Percentiles rank a stretch among this genome's conserved stretches.
Conservation (phyloP, 2,797 vertebrate species). For the Phrynocephalus forsythii region DNA sequence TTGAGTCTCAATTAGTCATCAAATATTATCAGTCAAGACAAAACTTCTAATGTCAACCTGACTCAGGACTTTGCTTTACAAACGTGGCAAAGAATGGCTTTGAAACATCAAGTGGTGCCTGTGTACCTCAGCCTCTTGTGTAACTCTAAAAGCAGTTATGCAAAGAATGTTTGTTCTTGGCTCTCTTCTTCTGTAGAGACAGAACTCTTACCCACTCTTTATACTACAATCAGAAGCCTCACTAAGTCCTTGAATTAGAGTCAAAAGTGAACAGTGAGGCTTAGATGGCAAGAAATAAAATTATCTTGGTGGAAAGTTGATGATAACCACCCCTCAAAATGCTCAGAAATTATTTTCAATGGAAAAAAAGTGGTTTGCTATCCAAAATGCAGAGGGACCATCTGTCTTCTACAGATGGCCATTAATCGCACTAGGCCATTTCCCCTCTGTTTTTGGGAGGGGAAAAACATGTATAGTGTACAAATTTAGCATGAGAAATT, state of each 20-base stretch:
- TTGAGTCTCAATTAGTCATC: background rate
- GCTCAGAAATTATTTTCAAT: conserved; percentile 4
- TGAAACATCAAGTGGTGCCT: background rate
- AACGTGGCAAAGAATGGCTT: background rate
- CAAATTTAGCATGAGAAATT: conserved; percentile 3
- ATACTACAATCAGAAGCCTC: too few relatives aligned
- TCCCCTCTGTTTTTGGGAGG: conserved; percentile 9
- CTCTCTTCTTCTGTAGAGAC: background rate
- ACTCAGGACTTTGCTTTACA: too few relatives aligned
- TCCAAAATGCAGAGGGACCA: conserved; percentile 10
- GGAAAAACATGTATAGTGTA: background rate
- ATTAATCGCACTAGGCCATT: conserved; percentile 5
- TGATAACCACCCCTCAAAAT: background rate
- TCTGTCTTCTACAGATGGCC: conserved; percentile 19
- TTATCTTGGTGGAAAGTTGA: background rate
- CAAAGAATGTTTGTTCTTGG: background rate
- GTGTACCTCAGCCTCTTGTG: background rate
- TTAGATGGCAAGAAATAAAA: background rate
- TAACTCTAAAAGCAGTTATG: background rate
- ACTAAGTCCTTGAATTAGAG: background rate
- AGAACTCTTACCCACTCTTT: background rate
- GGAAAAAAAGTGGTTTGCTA: background rate
- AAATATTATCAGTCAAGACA: background rate
- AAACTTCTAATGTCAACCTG: background rate
- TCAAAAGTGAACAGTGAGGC: background rate